Percentiles rank a stretch among this genome's conserved stretches.
Conservation (phyloP, 2,797 vertebrate species). For the Acanthiza pusilla region DNA sequence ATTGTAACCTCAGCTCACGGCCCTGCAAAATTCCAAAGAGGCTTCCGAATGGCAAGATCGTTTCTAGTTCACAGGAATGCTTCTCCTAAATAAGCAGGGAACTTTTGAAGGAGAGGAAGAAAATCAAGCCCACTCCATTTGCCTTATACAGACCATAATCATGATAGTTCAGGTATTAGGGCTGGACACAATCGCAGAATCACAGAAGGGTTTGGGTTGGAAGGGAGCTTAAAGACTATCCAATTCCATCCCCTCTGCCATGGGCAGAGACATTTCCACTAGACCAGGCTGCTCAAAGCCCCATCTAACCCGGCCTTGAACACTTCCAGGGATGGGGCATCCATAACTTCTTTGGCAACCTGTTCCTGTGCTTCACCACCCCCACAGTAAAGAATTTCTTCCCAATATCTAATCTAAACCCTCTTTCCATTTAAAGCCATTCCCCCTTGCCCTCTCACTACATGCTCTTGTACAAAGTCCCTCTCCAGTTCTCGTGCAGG, state of each 20-base stretch:
- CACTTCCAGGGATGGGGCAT: neutral
- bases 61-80: neutral
- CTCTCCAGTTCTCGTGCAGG: neutral
- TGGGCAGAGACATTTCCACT: neutral
- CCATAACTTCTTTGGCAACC: neutral
- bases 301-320: too few relatives aligned
- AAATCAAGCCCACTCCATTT: neutral
- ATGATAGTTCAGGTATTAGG: neutral
- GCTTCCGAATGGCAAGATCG: fast-evolving
- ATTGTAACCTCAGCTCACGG: neutral
- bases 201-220: neutral
- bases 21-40: neutral
- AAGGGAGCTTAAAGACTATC: neutral
- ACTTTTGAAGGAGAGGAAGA: neutral
- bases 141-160: neutral
- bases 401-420: neutral
- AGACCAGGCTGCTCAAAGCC: neutral
- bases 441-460: neutral
- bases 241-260: neutral
- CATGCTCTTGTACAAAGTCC: neutral
- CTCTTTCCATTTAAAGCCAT: neutral
- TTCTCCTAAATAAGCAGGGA: neutral
- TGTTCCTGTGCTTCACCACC: neutral
- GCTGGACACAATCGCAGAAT: neutral
- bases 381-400: neutral